Conservation (phyloP, 2,888 invertebrate genomes). For the Micropterix aruncella region DNA sequence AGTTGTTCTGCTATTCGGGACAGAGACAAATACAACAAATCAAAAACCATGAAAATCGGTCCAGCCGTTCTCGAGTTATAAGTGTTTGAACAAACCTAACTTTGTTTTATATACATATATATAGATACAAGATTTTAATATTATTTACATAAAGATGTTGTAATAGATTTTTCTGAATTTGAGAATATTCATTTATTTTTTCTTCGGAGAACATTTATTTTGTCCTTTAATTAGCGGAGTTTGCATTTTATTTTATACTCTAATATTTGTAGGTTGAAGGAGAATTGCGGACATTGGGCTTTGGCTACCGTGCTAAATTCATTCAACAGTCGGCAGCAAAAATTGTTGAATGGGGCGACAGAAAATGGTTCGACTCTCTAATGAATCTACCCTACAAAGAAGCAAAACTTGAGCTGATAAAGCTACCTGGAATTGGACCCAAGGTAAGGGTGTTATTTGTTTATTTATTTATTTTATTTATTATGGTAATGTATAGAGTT, state of each 20-base stretch:
- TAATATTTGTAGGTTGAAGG: conserved; percentile 44
- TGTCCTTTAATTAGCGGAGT: background rate
- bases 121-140: too few relatives aligned
- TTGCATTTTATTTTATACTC: conserved; percentile 2
- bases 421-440: conserved; percentile 80
- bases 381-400: conserved; percentile 53
- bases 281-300: conserved; percentile 56
- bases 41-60: too few relatives aligned
- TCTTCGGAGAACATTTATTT: background rate
- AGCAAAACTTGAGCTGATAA: conserved; percentile 59
- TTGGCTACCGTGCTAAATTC: conserved; percentile 82
- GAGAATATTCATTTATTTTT: conserved; percentile 1
- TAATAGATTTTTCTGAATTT: too few relatives aligned
- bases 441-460: too few relatives aligned
- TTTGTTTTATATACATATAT: too few relatives aligned
- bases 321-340: conserved; percentile 60
- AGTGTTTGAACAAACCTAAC: too few relatives aligned
- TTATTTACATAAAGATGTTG: too few relatives aligned
- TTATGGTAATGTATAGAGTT: too few relatives aligned
- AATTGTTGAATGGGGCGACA: conserved; percentile 55
- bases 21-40: too few relatives aligned
- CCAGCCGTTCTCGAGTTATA: too few relatives aligned
- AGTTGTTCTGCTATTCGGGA: too few relatives aligned
- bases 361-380: conserved; percentile 57
- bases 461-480: too few relatives aligned